Evolutionary conservation across 2,888 invertebrate genomes (phyloP).

Genomic region (Dione juno): DNA sequence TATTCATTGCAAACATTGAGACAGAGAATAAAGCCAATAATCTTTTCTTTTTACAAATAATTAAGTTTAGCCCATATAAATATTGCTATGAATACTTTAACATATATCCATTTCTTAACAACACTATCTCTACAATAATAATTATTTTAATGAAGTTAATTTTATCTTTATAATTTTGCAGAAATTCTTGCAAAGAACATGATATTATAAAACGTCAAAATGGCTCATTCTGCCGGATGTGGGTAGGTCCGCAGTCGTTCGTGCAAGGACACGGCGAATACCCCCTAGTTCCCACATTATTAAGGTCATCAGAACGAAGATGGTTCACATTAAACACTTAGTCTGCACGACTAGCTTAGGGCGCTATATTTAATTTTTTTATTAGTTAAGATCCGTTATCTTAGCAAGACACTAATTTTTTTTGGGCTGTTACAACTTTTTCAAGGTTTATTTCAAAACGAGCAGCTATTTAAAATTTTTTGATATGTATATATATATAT

Average conservation of each 20-base stretch:
- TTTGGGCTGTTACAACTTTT: not conserved
- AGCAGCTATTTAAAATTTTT: not conserved
- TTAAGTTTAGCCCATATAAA: no score
- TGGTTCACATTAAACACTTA: conserved; percentile 47
- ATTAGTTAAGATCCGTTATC: conserved; percentile 22
- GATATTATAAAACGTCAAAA: conserved; percentile 22
- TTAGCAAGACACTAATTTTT: conserved; percentile 13
- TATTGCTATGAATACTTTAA: not conserved
- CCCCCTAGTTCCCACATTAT: conserved; percentile 64
- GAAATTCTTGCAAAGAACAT: conserved; percentile 19
- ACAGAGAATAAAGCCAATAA: no score
- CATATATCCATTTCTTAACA: not conserved
- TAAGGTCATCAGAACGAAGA: conserved; percentile 56
- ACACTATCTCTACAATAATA: not conserved
- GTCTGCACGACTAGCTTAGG: conserved; percentile 46
- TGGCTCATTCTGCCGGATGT: conserved; percentile 59
- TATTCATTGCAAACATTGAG: no score
- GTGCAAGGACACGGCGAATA: conserved; percentile 63
- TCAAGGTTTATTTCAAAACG: not conserved
- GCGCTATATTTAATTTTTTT: conserved; percentile 31
- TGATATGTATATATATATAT: no score
- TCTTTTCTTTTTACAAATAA: no score
- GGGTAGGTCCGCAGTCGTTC: conserved; percentile 56
- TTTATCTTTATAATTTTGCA: not conserved
- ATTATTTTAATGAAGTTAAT: conserved; percentile 11